Conservation (phyloP, 2,113 vertebrate species). For the Odocoileus virginianus region DNA sequence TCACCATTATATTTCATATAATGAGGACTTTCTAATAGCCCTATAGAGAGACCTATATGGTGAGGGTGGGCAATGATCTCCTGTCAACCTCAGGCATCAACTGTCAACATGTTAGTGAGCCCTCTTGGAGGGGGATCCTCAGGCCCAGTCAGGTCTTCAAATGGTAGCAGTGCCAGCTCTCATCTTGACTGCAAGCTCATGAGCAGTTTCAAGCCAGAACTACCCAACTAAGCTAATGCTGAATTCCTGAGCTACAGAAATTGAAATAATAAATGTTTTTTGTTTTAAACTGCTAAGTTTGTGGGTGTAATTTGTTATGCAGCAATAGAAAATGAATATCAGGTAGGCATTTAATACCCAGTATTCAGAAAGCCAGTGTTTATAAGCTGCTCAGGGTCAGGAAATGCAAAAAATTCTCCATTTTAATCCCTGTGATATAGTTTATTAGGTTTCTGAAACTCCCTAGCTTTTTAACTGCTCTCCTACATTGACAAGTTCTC, state of each 20-base stretch:
- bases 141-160: not conserved
- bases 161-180: not conserved
- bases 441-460: not conserved
- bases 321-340: not conserved
- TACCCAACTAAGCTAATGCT: not conserved
- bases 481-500: not conserved
- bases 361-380: not conserved
- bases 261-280: not conserved
- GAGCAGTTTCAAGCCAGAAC: not conserved
- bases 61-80: not conserved
- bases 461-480: not conserved
- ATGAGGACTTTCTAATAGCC: not conserved
- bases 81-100: not conserved
- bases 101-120: not conserved
- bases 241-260: not conserved
- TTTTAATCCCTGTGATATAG: not conserved
- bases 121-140: not conserved
- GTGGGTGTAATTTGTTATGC: not conserved
- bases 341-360: not conserved
- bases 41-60: not conserved
- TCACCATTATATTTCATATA: not conserved
- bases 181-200: not conserved
- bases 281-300: not conserved
- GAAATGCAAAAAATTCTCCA: not conserved
- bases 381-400: not conserved